Conservation (phyloP, 2,797 vertebrate genomes). For the Mormyrops attenuatus region DNA sequence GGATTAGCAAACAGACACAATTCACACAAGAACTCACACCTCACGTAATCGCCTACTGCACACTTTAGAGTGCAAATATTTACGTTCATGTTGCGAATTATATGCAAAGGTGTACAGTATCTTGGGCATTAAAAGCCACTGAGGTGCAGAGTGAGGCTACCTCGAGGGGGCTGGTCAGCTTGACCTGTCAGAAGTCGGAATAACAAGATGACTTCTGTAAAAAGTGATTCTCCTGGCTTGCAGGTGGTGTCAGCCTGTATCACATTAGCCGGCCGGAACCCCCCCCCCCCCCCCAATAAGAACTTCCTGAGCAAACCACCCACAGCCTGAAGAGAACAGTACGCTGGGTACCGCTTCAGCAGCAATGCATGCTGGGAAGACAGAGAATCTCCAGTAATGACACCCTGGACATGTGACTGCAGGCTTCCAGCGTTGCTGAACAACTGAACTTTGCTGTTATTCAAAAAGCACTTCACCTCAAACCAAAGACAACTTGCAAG, state of each 20-base stretch:
- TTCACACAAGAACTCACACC: background rate
- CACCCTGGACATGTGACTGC: background rate
- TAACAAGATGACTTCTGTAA: background rate
- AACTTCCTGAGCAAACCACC: background rate
- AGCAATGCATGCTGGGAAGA: background rate
- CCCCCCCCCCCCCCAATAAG: background rate
- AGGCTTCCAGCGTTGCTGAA: background rate
- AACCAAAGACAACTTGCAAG: background rate
- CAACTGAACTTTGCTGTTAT: background rate
- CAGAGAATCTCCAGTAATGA: background rate
- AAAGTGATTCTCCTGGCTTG: slow-evolving; percentile 2
- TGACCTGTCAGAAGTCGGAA: background rate
- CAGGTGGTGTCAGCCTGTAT: background rate
- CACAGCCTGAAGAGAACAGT: background rate
- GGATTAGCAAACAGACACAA: slow-evolving; percentile 16
- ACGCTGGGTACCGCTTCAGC: too few species aligned
- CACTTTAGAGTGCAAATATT: background rate
- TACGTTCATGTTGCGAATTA: background rate
- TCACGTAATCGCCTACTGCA: background rate
- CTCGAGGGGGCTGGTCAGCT: background rate
- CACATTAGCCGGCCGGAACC: background rate
- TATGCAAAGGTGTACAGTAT: background rate
- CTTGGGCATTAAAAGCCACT: background rate
- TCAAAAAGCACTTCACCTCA: background rate
- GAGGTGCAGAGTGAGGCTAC: background rate